Evolutionary conservation across 2,797 vertebrate genomes (phyloP).

Genomic region (Myotis planiceps): DNA sequence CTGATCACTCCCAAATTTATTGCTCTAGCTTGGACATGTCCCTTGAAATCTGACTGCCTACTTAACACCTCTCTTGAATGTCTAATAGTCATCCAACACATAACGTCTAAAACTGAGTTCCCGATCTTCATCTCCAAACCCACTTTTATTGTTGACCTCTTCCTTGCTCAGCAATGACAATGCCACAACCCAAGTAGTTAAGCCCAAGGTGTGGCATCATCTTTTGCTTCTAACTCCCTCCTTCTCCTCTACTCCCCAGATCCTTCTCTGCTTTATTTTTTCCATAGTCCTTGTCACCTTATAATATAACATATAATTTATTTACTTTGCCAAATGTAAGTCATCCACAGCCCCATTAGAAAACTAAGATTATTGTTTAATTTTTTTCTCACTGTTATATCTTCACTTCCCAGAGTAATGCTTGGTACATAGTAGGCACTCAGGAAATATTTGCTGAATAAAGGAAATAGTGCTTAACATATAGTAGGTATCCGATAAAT

Average conservation of each 20-base stretch:
- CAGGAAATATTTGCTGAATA: background rate
- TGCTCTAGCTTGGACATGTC: fast-evolving
- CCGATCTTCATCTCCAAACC: background rate
- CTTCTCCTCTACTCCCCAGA: background rate
- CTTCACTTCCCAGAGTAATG: background rate
- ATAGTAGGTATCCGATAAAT: background rate
- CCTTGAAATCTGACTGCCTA: background rate
- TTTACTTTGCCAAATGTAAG: background rate
- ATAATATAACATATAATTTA: background rate
- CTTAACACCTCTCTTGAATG: background rate
- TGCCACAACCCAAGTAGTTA: background rate
- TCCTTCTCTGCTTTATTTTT: background rate
- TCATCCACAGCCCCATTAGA: background rate
- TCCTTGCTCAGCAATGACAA: background rate
- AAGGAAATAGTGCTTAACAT: background rate
- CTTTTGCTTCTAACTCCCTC: background rate
- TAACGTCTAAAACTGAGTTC: background rate
- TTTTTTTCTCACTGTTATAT: background rate
- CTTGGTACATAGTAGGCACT: background rate
- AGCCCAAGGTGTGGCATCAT: background rate
- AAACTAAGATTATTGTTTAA: background rate
- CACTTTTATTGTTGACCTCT: background rate
- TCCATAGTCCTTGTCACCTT: background rate
- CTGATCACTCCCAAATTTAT: background rate
- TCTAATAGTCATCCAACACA: background rate